Conservation (phyloP, 2,888 invertebrate genomes). For the Drosophila mercatorum region DNA sequence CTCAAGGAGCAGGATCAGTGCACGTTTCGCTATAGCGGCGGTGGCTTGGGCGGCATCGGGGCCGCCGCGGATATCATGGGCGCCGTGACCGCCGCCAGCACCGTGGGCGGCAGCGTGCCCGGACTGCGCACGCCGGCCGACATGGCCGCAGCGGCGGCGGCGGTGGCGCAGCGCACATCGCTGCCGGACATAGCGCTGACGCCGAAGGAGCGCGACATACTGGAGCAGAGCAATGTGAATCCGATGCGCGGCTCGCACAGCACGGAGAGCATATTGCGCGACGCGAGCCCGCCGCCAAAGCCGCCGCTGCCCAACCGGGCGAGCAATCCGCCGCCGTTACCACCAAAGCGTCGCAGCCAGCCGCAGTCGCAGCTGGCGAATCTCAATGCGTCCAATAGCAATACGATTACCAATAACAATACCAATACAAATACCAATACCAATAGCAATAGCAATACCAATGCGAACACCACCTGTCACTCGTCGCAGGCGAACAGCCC, state of each 20-base stretch:
- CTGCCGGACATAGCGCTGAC: conserved; percentile 93
- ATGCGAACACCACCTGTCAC: conserved; percentile 31
- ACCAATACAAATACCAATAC: conserved; percentile 22
- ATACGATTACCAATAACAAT: conserved; percentile 14
- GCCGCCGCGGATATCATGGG: conserved; percentile 72
- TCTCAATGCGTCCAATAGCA: conserved; percentile 14
- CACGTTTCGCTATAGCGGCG: conserved; percentile 75
- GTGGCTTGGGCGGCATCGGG: conserved; percentile 64
- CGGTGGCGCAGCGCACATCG: conserved; percentile 88
- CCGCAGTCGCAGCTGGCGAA: conserved; percentile 64
- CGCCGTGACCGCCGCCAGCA: conserved; percentile 56
- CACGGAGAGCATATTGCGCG: conserved; percentile 91
- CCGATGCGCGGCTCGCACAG: conserved; percentile 92
- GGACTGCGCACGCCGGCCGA: conserved; percentile 31
- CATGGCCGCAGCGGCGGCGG: conserved; percentile 58
- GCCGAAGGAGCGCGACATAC: conserved; percentile 87
- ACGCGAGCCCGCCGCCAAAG: conserved; percentile 92
- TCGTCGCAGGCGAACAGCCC: conserved; percentile 65
- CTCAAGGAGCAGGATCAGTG: conserved; percentile 87
- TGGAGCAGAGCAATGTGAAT: conserved; percentile 85
- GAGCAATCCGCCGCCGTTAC: conserved; percentile 90
- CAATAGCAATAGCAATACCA: conserved; percentile 3
- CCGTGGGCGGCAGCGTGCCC: conserved; percentile 35
- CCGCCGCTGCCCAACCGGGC: conserved; percentile 93
- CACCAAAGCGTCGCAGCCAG: conserved; percentile 89